These are phyloP conservation scores for Lycia hirtaria DNA, from an alignment of 2,888 invertebrate species.

Conservation along the genomic window DNA sequence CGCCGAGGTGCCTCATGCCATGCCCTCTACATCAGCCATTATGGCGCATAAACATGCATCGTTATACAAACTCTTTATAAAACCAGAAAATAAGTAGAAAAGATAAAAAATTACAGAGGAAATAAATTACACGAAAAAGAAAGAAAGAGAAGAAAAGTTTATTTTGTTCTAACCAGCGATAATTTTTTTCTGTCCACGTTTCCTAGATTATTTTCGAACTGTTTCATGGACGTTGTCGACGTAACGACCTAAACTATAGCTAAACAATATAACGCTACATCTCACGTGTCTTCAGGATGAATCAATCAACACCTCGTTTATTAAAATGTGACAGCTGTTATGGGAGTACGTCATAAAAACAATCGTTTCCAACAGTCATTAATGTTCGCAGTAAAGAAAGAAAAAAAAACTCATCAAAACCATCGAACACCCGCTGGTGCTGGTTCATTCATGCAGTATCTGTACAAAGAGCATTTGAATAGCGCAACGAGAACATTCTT, in stretches of 20 bases:
- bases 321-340: slow-evolving; percentile 2
- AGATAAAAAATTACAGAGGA: too few relatives aligned
- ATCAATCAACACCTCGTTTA: slow-evolving; percentile 1
- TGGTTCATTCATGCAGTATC: slow-evolving; percentile 52
- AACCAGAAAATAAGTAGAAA: too few relatives aligned
- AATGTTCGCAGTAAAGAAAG: neutral
- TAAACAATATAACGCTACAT: neutral
- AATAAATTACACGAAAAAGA: too few relatives aligned
- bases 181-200: slow-evolving; percentile 49
- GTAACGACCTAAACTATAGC: slow-evolving; percentile 1
- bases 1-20: slow-evolving; percentile 67
- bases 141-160: too few relatives aligned
- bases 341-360: neutral
- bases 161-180: slow-evolving; percentile 46
- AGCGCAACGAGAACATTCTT: slow-evolving; percentile 54
- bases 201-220: slow-evolving; percentile 47
- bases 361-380: neutral
- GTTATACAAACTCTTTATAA: too few relatives aligned
- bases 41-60: slow-evolving; percentile 47
- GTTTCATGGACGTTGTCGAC: neutral
- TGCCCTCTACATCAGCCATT: slow-evolving; percentile 53
- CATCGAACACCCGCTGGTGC: slow-evolving; percentile 39
- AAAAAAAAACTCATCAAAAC: slow-evolving; percentile 3
- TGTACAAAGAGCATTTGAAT: slow-evolving; percentile 51
- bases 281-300: neutral